phyloP scores from a whole-genome alignment of 2,797 vertebrate genomes.

The Simalia tracyae region DNA sequence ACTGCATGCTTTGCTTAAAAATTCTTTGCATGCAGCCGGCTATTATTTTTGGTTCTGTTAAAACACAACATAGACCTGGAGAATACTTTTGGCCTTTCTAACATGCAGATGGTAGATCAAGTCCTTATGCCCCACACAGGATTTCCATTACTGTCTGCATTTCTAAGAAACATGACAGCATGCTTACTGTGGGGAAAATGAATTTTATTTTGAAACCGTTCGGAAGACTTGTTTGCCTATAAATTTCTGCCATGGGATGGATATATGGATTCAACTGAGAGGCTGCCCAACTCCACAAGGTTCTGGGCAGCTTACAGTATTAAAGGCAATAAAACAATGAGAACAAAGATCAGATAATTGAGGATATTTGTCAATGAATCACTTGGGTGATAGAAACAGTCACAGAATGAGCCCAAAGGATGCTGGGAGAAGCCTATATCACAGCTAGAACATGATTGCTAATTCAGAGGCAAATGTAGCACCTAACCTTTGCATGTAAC shows the following conservation, averaged over 20 bases:
- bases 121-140: background rate
- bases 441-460: background rate
- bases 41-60: conserved; percentile 34
- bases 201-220: background rate
- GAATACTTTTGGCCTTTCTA: background rate
- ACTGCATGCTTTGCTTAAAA: conserved; percentile 12
- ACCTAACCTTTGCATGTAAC: background rate
- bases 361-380: background rate
- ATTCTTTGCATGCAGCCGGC: conserved; percentile 24
- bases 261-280: background rate
- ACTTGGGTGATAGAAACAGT: background rate
- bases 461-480: background rate
- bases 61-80: conserved; percentile 31
- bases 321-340: background rate
- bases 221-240: background rate
- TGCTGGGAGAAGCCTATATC: background rate
- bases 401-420: background rate
- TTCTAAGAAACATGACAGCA: background rate
- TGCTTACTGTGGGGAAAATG: background rate
- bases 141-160: background rate
- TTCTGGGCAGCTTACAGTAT: background rate
- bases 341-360: background rate
- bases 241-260: background rate
- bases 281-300: background rate
- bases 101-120: background rate